A percentile compares a stretch with the other conserved stretches of the same genome.
Conservation (phyloP, 2,888 invertebrate genomes). For the Smittia aterrima region DNA sequence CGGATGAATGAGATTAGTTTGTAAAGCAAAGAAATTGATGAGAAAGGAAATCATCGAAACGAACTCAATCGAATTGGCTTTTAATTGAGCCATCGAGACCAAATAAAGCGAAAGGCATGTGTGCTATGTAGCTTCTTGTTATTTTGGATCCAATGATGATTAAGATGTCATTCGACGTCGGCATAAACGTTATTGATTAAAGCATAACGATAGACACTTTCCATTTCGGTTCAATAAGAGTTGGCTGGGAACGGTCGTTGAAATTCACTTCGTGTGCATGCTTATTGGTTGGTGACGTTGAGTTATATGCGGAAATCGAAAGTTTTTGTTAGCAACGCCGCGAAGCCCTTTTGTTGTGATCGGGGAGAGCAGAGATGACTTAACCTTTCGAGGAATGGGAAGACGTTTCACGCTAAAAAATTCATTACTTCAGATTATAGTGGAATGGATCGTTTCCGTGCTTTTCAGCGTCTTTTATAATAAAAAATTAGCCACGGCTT, state of each 20-base stretch:
- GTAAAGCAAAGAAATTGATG: neutral
- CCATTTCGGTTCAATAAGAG: slow-evolving; percentile 1
- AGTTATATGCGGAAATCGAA: slow-evolving; percentile 39
- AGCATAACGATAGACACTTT: slow-evolving; percentile 30
- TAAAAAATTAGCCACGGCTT: neutral
- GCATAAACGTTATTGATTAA: slow-evolving; percentile 34
- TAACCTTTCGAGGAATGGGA: slow-evolving; percentile 30
- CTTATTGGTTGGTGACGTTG: slow-evolving; percentile 20
- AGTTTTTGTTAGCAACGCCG: slow-evolving; percentile 20
- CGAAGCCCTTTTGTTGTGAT: slow-evolving; percentile 19
- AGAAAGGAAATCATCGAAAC: neutral
- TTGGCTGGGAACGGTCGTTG: neutral
- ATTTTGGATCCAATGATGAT: slow-evolving; percentile 1
- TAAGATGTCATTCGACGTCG: slow-evolving; percentile 33
- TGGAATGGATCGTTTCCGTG: neutral
- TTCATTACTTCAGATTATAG: neutral
- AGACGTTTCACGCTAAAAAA: slow-evolving; percentile 6
- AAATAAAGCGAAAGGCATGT: slow-evolving; percentile 6
- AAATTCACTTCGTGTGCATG: slow-evolving; percentile 9
- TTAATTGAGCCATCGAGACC: slow-evolving; percentile 4
- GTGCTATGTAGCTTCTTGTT: neutral
- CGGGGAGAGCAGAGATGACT: neutral
- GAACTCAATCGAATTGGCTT: neutral
- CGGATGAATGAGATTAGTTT: neutral
- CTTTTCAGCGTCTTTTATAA: neutral